phyloP scores from a whole-genome alignment of 2,797 vertebrate species.

The Tachyglossus aculeatus region DNA sequence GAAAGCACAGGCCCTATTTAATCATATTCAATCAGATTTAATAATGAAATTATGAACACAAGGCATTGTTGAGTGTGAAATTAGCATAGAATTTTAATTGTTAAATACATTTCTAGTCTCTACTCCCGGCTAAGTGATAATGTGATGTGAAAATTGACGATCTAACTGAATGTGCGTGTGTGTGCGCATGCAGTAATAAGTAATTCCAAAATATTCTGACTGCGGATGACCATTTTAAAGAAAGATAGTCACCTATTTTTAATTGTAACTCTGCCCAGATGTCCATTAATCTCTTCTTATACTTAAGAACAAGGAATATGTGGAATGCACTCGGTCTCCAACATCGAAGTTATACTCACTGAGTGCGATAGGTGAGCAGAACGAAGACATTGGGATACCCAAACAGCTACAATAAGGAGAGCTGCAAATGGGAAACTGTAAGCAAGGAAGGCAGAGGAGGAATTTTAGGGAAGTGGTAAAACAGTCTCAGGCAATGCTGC shows the following conservation, averaged over 20 bases:
- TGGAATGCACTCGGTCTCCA: neutral
- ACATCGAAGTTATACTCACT: no score
- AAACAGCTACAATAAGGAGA: no score
- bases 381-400: no score
- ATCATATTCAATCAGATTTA: conserved; percentile 79
- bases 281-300: no score
- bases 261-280: no score
- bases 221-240: neutral
- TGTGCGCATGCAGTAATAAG: conserved; percentile 6
- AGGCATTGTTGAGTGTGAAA: conserved; percentile 76
- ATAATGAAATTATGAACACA: conserved; percentile 72
- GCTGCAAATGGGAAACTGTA: no score
- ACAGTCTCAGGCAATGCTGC: no score
- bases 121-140: conserved; percentile 41
- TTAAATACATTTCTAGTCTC: conserved; percentile 52
- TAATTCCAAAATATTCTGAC: neutral
- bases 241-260: no score
- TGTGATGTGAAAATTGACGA: conserved; percentile 12
- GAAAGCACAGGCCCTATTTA: conserved; percentile 74
- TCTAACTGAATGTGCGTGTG: neutral
- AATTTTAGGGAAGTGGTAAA: no score
- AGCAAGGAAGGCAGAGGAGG: no score
- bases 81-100: conserved; percentile 72
- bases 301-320: neutral
- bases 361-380: no score